Conservation (phyloP, 2,797 vertebrate species). For the Lophotriccus pileatus region DNA sequence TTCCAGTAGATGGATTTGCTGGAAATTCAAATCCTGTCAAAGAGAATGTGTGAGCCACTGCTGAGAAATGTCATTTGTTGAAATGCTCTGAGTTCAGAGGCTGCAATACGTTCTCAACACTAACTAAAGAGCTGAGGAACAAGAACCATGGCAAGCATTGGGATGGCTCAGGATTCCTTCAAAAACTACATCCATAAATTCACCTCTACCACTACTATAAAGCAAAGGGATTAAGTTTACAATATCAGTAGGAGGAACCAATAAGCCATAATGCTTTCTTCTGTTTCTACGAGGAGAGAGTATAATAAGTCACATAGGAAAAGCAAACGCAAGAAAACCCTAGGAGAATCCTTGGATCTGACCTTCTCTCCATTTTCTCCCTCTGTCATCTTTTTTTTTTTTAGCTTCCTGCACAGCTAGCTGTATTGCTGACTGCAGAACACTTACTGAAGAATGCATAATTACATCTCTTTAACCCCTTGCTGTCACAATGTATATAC, state of each 20-base stretch:
- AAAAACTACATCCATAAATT: conserved; percentile 40
- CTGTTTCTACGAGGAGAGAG: not conserved
- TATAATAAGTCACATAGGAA: conserved; percentile 1
- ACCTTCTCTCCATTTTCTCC: conserved; percentile 21
- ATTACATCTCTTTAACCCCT: conserved; percentile 43
- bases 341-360: conserved; percentile 40
- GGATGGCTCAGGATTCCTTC: not conserved
- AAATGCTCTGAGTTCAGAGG: not conserved
- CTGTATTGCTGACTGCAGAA: conserved; percentile 47
- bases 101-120: not conserved
- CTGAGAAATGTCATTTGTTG: not conserved
- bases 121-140: not conserved
- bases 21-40: conserved; percentile 7
- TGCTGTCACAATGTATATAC: not conserved
- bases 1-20: not conserved
- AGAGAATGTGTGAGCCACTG: not conserved
- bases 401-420: not conserved
- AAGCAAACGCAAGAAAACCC: conserved; percentile 30
- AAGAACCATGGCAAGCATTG: not conserved
- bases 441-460: conserved; percentile 32
- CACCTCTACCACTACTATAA: not conserved
- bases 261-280: not conserved
- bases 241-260: conserved; percentile 1
- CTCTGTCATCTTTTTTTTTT: not conserved
- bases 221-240: conserved; percentile 17